These are phyloP conservation scores for Perdita meconis DNA, from an alignment of 2,888 invertebrate genomes.

Conservation along the genomic window DNA sequence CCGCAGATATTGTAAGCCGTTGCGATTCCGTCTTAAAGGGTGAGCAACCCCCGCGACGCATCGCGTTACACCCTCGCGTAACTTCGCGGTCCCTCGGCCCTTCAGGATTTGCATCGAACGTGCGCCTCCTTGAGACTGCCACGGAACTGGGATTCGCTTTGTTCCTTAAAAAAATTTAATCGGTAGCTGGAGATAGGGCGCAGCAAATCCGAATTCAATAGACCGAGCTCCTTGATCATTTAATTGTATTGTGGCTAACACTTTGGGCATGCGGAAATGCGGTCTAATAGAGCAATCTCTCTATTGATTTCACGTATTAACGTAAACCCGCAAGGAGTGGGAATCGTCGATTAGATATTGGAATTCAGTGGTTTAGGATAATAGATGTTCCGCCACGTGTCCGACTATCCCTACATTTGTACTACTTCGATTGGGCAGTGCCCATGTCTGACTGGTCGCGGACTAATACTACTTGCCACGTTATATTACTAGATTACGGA, in stretches of 20 bases:
- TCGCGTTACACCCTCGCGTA: background rate
- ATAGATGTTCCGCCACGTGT: no score
- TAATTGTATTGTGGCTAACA: background rate
- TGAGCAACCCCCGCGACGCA: background rate
- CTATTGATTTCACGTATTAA: no score
- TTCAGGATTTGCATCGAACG: slow-evolving; percentile 9
- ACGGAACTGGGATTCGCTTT: background rate
- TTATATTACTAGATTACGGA: no score
- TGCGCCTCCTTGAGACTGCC: background rate
- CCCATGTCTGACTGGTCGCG: no score
- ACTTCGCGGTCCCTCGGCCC: slow-evolving; percentile 17
- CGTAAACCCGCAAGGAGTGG: no score
- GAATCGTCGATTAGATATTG: background rate
- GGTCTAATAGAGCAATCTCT: background rate
- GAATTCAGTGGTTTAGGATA: no score
- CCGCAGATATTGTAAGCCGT: slow-evolving; percentile 35
- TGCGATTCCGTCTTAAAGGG: slow-evolving; percentile 16
- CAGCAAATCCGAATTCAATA: background rate
- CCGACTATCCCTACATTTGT: no score
- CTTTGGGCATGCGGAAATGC: background rate
- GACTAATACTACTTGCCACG: no score
- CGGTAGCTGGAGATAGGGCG: background rate
- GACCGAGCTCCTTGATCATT: background rate
- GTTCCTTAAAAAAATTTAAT: background rate
- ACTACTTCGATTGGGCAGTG: no score